Conservation (phyloP, 1,140 invertebrate species). For the Drosophila nasuta region DNA sequence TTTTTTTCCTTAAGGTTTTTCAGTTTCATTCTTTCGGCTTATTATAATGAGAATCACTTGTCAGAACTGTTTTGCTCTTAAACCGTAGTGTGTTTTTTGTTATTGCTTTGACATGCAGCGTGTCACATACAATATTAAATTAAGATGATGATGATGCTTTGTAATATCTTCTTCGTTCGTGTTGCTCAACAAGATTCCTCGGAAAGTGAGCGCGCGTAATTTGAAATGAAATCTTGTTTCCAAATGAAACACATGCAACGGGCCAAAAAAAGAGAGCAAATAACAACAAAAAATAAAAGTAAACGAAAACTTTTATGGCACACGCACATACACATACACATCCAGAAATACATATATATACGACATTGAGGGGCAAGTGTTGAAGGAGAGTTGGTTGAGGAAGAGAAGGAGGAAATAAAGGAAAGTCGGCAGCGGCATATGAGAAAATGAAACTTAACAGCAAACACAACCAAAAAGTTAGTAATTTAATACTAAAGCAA, state of each 20-base stretch:
- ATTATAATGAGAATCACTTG: conserved; percentile 6
- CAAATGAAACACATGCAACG: conserved; percentile 69
- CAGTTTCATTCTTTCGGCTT: background rate
- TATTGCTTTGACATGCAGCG: conserved; percentile 34
- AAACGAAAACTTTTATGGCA: conserved; percentile 61
- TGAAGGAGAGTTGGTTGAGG: background rate
- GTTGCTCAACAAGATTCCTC: background rate
- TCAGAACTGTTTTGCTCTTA: conserved; percentile 5
- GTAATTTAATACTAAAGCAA: conserved; percentile 66
- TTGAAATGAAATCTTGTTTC: conserved; percentile 64
- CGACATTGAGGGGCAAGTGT: conserved; percentile 30
- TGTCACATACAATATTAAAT: conserved; percentile 55
- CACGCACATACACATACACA: conserved; percentile 34
- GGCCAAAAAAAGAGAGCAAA: conserved; percentile 22
- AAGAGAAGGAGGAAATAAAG: background rate
- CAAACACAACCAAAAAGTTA: conserved; percentile 75
- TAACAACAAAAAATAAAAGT: conserved; percentile 15
- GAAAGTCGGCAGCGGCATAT: conserved; percentile 19
- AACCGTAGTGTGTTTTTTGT: conserved; percentile 1
- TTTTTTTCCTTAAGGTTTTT: background rate
- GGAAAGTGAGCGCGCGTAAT: conserved; percentile 44
- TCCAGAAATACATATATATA: conserved; percentile 11
- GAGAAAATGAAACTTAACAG: conserved; percentile 57
- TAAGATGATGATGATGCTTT: conserved; percentile 51
- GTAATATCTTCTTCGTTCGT: conserved; percentile 12